Evolutionary conservation across 2,797 vertebrate species (phyloP).

Genomic region (Eptatretus atami): DNA sequence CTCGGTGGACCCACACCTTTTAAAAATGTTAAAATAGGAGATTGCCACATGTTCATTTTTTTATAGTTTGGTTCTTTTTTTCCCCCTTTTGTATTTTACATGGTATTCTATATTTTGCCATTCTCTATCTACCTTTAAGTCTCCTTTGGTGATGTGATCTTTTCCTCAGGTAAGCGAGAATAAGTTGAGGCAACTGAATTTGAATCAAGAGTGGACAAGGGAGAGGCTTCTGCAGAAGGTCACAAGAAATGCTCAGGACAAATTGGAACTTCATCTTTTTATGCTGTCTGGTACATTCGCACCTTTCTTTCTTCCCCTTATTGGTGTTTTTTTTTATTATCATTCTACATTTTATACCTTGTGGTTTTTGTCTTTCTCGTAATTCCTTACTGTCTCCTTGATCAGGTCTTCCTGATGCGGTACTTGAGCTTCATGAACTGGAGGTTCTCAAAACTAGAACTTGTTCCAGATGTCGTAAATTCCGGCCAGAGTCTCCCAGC

Average conservation of each 20-base stretch:
- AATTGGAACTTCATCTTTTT: constrained; percentile 31
- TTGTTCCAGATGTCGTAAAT: constrained; percentile 78
- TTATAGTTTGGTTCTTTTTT: too few relatives aligned
- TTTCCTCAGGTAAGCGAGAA: constrained; percentile 32
- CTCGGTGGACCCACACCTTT: too few relatives aligned
- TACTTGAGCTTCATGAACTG: constrained; percentile 70
- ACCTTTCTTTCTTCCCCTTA: neutral
- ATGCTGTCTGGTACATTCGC: constrained; percentile 22
- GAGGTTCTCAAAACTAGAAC: constrained; percentile 88
- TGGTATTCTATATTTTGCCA: too few relatives aligned
- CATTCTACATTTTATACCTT: too few relatives aligned
- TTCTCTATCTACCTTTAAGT: too few relatives aligned
- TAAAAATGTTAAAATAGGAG: too few relatives aligned
- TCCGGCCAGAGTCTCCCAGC: constrained; percentile 77
- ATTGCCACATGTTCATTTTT: too few relatives aligned
- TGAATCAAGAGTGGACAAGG: constrained; percentile 40
- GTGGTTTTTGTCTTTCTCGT: too few relatives aligned
- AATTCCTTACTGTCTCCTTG: neutral
- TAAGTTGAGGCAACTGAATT: constrained; percentile 39
- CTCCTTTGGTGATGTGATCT: too few relatives aligned
- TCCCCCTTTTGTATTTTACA: too few relatives aligned
- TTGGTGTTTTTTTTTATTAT: too few relatives aligned
- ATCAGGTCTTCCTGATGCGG: constrained; percentile 63
- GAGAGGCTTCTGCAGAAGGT: constrained; percentile 34
- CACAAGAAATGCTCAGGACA: constrained; percentile 19